A percentile compares a stretch with the other conserved stretches of the same genome.
Evolutionary conservation across 1,140 invertebrate species (phyloP).

Genomic region (Onthophagus taurus): DNA sequence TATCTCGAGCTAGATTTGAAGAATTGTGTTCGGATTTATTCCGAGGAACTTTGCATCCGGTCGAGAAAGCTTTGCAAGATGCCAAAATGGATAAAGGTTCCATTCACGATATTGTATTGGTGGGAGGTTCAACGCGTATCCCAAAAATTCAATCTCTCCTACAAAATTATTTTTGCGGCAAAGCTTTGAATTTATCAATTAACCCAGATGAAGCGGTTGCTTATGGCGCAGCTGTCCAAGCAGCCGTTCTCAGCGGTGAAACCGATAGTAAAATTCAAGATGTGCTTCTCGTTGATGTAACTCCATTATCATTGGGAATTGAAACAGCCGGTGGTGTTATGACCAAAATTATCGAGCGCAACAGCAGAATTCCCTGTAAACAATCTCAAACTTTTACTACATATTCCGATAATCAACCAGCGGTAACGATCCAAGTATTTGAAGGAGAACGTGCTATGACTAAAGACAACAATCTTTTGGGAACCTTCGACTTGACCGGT

Average conservation of each 20-base stretch:
- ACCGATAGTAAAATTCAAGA: constrained; percentile 51
- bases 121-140: constrained; percentile 68
- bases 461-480: constrained; percentile 65
- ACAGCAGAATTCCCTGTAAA: constrained; percentile 53
- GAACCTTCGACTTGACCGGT: constrained; percentile 60
- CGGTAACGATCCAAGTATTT: constrained; percentile 59
- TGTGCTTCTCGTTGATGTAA: constrained; percentile 62
- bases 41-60: constrained; percentile 48
- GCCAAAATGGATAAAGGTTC: constrained; percentile 60
- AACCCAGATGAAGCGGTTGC: constrained; percentile 60
- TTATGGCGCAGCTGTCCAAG: constrained; percentile 56
- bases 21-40: constrained; percentile 54
- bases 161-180: constrained; percentile 54
- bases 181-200: constrained; percentile 54
- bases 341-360: constrained; percentile 54
- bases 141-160: constrained; percentile 53
- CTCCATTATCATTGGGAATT: constrained; percentile 55
- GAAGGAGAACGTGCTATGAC: constrained; percentile 75
- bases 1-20: constrained; percentile 53
- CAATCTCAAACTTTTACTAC: constrained; percentile 55
- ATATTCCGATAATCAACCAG: constrained; percentile 60
- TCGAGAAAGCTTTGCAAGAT: constrained; percentile 61
- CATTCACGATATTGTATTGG: constrained; percentile 70
- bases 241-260: constrained; percentile 51
- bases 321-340: constrained; percentile 55